Conservation (phyloP, 2,888 invertebrate genomes). For the Atherix ibis region DNA sequence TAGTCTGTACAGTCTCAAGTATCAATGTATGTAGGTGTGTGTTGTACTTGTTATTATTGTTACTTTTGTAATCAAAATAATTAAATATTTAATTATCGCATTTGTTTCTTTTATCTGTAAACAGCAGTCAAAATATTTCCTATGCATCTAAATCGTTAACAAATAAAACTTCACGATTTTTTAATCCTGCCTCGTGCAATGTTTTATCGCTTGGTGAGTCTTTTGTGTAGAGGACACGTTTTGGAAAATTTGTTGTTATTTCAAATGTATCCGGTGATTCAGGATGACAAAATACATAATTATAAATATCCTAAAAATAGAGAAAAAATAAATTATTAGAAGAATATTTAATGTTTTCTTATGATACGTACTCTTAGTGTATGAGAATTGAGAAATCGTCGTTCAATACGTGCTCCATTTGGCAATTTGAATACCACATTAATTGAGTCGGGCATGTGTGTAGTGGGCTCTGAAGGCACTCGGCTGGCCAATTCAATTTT, state of each 20-base stretch:
- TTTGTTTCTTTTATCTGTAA: no score
- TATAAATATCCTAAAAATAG: constrained; percentile 67
- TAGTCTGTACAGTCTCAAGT: no score
- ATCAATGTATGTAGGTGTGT: no score
- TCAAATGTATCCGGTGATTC: constrained; percentile 85
- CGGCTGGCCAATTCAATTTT: constrained; percentile 48
- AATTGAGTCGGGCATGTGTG: constrained; percentile 52
- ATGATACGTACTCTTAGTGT: constrained; percentile 54
- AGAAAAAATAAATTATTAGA: constrained; percentile 10
- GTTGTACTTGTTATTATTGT: no score
- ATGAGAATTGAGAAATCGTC: constrained; percentile 67
- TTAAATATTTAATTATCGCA: no score
- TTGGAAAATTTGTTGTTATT: constrained; percentile 91
- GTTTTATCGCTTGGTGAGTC: constrained; percentile 29
- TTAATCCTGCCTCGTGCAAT: constrained; percentile 64
- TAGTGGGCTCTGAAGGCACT: constrained; percentile 61
- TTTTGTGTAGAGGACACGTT: constrained; percentile 51
- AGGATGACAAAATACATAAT: constrained; percentile 91
- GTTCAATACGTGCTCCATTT: constrained; percentile 70
- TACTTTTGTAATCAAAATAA: no score
- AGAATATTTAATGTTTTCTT: not conserved
- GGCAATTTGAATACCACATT: constrained; percentile 85
- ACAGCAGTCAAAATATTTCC: no score
- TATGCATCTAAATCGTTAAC: constrained; percentile 85
- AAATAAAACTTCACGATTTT: constrained; percentile 81